Evolutionary conservation across 1,140 invertebrate species (phyloP).

Genomic region (Heliconius himera): DNA sequence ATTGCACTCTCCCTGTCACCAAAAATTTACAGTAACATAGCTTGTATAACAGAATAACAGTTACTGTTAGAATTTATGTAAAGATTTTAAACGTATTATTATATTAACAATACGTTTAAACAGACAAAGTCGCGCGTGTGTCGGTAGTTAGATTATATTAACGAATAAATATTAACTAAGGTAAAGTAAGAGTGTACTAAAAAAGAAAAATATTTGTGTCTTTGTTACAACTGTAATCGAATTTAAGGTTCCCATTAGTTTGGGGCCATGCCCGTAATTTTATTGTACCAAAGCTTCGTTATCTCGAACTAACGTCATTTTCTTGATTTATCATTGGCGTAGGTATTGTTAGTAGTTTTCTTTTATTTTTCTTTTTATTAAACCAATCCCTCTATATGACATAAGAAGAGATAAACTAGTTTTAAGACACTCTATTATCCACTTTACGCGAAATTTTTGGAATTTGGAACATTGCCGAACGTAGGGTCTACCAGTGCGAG

Average conservation of each 20-base stretch:
- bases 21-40: too few species aligned
- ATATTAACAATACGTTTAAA: too few species aligned
- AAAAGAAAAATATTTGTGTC: not conserved
- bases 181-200: not conserved
- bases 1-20: too few species aligned
- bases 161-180: not conserved
- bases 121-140: too few species aligned
- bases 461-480: too few species aligned
- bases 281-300: conserved; percentile 23
- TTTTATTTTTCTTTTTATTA: conserved; percentile 19
- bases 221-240: conserved; percentile 7
- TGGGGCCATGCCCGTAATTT: conserved; percentile 18
- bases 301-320: conserved; percentile 17
- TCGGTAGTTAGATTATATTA: not conserved
- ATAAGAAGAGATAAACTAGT: too few species aligned
- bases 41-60: too few species aligned
- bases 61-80: too few species aligned
- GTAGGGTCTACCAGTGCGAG: too few species aligned
- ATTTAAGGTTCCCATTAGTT: conserved; percentile 16
- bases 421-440: too few species aligned
- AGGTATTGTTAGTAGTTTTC: conserved; percentile 9
- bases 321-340: conserved; percentile 16
- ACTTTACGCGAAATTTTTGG: too few species aligned
- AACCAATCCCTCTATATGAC: not conserved
- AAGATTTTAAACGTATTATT: too few species aligned